Base-by-base conservation (phyloP, 2,113 vertebrate genomes). In the Boleophthalmus pectinirostris region DNA sequence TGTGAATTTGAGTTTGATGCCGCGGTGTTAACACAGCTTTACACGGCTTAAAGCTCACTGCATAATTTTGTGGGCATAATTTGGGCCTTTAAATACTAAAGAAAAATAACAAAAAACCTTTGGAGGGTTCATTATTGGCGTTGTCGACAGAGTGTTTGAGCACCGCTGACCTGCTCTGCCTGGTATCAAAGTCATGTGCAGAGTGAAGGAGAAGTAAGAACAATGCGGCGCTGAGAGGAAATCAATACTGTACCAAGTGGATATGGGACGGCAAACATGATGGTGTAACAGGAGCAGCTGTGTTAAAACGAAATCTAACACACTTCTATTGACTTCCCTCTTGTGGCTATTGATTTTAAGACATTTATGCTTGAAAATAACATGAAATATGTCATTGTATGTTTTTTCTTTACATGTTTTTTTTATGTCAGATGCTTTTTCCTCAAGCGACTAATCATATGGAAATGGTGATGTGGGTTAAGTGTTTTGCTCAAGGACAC, bases 71-170 rank as follows among this genome's bases (percentile, higher is more conserved):
- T n/a, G n/a, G n/a, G n/a, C n/a, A n/a, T n/a, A n/a, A n/a, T n/a
- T n/a, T n/a, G n/a, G n/a, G n/a, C n/a, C n/a, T n/a, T 79, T n/a
- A 57, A 84, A 24, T 12, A 24, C 12, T 3, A 57, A 57, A 24
- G 23, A n/a, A n/a, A n/a, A 53, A 53, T 7, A 2, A 38, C 1
- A 53, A 53, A 53, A 53, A 53, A 53, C 18, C 49, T n/a, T 53
- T 53, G n/a, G n/a, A n/a, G n/a, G n/a, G n/a, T n/a, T n/a, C n/a
- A 67, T 23, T 33, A 68, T 84, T 60, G 77, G 33, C 12, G 16
- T 45, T 71, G 69, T 25, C 68, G 24, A 15, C 57, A 45, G 65
- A 63, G 71, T 79, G 45, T 72, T n/a, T 24, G 10, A 77, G 54
- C 35, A 16, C 18, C 46, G 45, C 12, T 1, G 20, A 67, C 66